These are phyloP conservation scores for Trissoscelio sp. DNA, from an alignment of 2,888 invertebrate genomes.

Conservation along the genomic window DNA sequence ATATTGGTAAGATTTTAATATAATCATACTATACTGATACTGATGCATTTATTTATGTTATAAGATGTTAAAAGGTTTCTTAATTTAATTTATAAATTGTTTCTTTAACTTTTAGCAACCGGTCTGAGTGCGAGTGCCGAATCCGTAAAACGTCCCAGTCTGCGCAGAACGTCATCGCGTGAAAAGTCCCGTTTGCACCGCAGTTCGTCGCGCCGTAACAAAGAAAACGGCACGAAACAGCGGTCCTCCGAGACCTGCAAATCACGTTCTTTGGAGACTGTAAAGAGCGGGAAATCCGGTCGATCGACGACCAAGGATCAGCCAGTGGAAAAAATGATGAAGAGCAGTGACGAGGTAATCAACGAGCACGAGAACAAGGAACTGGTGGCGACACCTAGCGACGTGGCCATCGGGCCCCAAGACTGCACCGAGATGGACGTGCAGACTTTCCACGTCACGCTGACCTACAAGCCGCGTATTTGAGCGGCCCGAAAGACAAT, in stretches of 20 bases:
- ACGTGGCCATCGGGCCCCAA: conserved; percentile 77
- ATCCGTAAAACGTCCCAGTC: conserved; percentile 81
- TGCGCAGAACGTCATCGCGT: conserved; percentile 84
- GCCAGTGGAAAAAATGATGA: conserved; percentile 76
- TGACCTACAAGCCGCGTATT: conserved; percentile 85
- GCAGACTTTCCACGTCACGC: conserved; percentile 84
- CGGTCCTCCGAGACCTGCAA: conserved; percentile 75
- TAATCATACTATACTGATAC: background rate
- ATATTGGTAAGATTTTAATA: conserved; percentile 83
- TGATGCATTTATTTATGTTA: background rate
- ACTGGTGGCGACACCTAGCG: conserved; percentile 67
- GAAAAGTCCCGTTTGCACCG: conserved; percentile 84
- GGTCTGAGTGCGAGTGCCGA: conserved; percentile 81
- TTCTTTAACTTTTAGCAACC: conserved; percentile 70
- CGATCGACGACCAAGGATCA: conserved; percentile 74
- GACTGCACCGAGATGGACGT: conserved; percentile 85
- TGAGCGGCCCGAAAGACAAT: conserved; percentile 39
- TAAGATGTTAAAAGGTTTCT: too few species aligned
- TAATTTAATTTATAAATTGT: background rate
- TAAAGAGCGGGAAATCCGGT: conserved; percentile 76
- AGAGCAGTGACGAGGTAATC: conserved; percentile 75
- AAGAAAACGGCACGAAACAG: conserved; percentile 84
- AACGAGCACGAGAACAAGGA: conserved; percentile 73
- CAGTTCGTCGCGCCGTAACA: conserved; percentile 84
- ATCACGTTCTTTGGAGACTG: conserved; percentile 78